Base-by-base conservation (phyloP, 2,888 invertebrate species). In the Agrotis ipsilon region DNA sequence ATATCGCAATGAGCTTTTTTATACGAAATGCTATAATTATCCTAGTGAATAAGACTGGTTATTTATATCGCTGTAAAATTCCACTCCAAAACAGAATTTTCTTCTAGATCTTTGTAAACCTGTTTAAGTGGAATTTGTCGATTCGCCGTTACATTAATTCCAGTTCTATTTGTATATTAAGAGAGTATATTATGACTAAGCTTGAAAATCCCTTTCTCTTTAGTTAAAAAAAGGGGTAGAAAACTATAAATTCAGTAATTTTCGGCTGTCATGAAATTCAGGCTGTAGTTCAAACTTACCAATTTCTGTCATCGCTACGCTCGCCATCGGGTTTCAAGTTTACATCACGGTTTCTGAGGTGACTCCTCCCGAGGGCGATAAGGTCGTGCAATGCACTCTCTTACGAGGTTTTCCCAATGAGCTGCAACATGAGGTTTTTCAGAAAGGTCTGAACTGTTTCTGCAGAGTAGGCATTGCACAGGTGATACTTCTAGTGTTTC, bases 111-210 rank as follows among this genome's bases (percentile, higher is more conserved):
- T 19, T 9, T n/a, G 45, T 7, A 39, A 78, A 75, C 66, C 55
- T 39, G 78, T 78, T 60, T 57, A 68, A 52, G 57, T 64, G 16
- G 60, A 64, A 52, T 39, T n/a, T 48, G 27, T 66, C 24, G 1
- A 21, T 5, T 51, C 21, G 14, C 62, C 55, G 70, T 67, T 60
- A 66, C 16, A 39, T 16, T 62, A 14, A 58, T 48, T 49, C n/a
- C 7, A 3, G 18, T 51, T 72, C 19, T 18, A 24, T 21, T 16
- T 49, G 39, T 27, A n/a, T n/a, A n/a, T n/a, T n/a, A n/a, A n/a
- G n/a, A n/a, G n/a, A n/a, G n/a, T n/a, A n/a, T n/a, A n/a, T 13
- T 14, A 24, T 66, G 19, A 24, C 21, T 55, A 55, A 32, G 55
- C n/a, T 19, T 55, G 24, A n/a, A 13, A 55, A n/a, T 55, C 11